Base-by-base conservation (phyloP, 2,888 invertebrate genomes). In the Myathropa florea region DNA sequence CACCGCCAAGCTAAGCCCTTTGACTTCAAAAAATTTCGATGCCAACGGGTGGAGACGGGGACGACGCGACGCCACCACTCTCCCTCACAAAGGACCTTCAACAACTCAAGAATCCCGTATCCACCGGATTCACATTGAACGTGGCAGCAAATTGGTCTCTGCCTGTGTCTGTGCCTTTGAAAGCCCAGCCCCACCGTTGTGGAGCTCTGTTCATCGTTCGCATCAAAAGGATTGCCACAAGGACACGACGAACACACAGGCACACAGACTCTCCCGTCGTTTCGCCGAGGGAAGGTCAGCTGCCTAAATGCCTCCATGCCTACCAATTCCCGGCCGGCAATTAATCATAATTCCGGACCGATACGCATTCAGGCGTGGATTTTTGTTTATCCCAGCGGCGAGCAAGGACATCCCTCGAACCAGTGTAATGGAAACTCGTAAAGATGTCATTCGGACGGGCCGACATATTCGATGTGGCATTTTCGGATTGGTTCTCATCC, bases 341-440 rank as follows among this genome's bases (percentile, higher is more conserved):
- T 86, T 86, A 86, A 86, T 86, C 86, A 86, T 86, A 83, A 83
- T 82, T 76, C 28, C n/a, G 21, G 53, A 57, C 65, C 46, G 36
- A 83, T 71, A 71, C 63, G 83, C 82, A 79, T 83, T 83, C 72
- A 83, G 57, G 86, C 86, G 78, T 83, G 70, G 59, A 64, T 86
- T 33, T 79, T 75, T 86, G 59, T 65, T 85, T 70, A 61, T 71
- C 26, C n/a, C 18, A 18, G 24, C 59, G 39, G 36, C 30, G 68
- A n/a, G 39, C 76, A 72, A 85, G 59, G 78, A 80, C 82, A 63
- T 75, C 83, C 86, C 83, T 67, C 59, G 60, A 83, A 86, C 79
- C 83, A 86, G 83, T 79, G 86, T 86, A 83, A 86, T 86, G 86
- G 86, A 86, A 86, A 86, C 86, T 83, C 86, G 83, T 86, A 86